A percentile compares a stretch with the other conserved stretches of the same genome.
Conservation (phyloP, 2,113 vertebrate species). For the Gracilinanus agilis region DNA sequence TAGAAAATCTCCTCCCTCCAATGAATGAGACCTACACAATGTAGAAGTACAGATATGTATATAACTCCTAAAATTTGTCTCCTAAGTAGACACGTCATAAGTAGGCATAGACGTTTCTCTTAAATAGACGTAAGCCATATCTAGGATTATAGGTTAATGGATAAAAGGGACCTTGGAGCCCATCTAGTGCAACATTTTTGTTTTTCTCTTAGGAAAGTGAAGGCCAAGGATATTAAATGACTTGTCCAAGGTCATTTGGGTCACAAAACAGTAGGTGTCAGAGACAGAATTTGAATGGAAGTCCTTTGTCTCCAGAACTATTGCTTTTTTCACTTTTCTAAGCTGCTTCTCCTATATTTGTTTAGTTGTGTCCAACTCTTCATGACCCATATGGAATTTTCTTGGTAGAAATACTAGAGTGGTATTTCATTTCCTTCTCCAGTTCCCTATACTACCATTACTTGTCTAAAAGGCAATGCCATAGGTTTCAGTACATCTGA, state of each 20-base stretch:
- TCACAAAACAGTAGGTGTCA: neutral
- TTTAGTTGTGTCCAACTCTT: neutral
- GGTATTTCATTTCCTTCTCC: neutral
- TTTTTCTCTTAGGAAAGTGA: conserved; percentile 20
- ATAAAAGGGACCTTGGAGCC: neutral
- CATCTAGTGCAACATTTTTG: neutral
- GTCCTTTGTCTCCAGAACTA: conserved; percentile 3
- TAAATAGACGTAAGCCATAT: neutral
- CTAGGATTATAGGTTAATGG: neutral
- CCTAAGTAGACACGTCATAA: too few relatives aligned
- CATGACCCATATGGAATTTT: neutral
- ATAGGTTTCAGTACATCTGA: neutral
- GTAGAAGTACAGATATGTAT: neutral
- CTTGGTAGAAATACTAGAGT: neutral
- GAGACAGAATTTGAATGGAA: conserved; percentile 32
- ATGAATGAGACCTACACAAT: neutral
- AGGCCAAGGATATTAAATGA: conserved; percentile 4
- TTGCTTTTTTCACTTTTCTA: neutral
- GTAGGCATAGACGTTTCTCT: too few relatives aligned
- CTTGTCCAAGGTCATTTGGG: conserved; percentile 18
- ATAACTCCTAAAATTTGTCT: neutral
- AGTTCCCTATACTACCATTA: neutral
- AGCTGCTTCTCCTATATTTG: neutral
- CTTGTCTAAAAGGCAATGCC: too few relatives aligned
- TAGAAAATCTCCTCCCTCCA: neutral